A percentile compares a stretch with the other conserved stretches of the same genome.
Evolutionary conservation across 2,888 invertebrate species (phyloP).

Genomic region (Automeris io): DNA sequence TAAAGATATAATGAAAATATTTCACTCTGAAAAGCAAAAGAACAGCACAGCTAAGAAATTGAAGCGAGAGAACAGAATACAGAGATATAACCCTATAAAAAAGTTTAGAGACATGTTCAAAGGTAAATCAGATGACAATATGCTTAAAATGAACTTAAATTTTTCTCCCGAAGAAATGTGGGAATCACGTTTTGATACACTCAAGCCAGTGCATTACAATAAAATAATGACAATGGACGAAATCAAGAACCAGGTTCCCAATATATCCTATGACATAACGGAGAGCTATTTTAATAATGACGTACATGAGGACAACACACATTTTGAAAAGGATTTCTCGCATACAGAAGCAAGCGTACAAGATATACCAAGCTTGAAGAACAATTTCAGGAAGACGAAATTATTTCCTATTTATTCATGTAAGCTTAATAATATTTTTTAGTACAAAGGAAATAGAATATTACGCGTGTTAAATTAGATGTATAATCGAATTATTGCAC

Average conservation of each 20-base stretch:
- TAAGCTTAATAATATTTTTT: too few species aligned
- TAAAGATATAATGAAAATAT: conserved; percentile 27
- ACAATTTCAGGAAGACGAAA: not conserved
- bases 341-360: not conserved
- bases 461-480: too few species aligned
- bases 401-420: not conserved
- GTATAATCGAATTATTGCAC: too few species aligned
- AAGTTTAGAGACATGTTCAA: conserved; percentile 36
- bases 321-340: too few species aligned
- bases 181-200: conserved; percentile 20
- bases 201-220: conserved; percentile 24
- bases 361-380: not conserved
- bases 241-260: conserved; percentile 35
- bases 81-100: conserved; percentile 41
- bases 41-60: conserved; percentile 12
- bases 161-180: conserved; percentile 28
- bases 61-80: conserved; percentile 22
- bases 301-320: too few species aligned
- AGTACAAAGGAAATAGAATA: too few species aligned
- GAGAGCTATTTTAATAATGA: too few species aligned
- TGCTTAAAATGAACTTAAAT: conserved; percentile 6
- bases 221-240: conserved; percentile 26
- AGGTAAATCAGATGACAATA: conserved; percentile 13
- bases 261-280: conserved; percentile 24
- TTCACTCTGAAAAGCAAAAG: conserved; percentile 20